These are phyloP conservation scores for Callospermophilus lateralis DNA, from an alignment of 2,113 vertebrate genomes.

Conservation along the genomic window DNA sequence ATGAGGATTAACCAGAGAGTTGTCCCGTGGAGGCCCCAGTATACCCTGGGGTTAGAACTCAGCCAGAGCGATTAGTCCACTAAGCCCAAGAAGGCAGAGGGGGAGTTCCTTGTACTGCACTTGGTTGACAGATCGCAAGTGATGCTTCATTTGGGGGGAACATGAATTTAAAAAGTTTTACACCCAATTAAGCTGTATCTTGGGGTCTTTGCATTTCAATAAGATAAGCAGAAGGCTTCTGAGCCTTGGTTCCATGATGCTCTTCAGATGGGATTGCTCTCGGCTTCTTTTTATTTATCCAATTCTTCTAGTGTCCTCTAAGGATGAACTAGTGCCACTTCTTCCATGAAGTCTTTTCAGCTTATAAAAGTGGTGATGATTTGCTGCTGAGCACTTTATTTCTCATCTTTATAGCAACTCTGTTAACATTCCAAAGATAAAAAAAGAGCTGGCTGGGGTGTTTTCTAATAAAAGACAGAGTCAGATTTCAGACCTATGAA, in stretches of 20 bases:
- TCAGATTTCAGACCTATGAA: not conserved
- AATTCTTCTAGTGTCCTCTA: not conserved
- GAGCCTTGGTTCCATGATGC: not conserved
- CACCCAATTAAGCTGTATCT: not conserved
- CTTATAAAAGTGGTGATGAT: not conserved
- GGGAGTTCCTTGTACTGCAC: conserved; percentile 59
- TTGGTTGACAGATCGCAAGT: not conserved
- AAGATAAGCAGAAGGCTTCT: not conserved
- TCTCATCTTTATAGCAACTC: conserved; percentile 5
- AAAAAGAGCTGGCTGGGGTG: not conserved
- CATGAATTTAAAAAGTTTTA: conserved; percentile 27
- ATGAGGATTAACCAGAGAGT: no score
- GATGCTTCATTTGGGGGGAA: not conserved
- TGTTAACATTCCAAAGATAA: conserved; percentile 18
- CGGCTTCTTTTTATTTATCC: not conserved
- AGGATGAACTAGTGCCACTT: not conserved
- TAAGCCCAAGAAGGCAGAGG: not conserved
- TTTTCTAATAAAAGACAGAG: not conserved
- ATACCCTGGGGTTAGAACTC: conserved; percentile 14
- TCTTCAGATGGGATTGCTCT: not conserved
- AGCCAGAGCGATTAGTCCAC: conserved; percentile 39
- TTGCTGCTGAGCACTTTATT: conserved; percentile 7
- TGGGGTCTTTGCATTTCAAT: not conserved
- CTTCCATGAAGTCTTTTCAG: not conserved
- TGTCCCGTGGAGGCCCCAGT: not conserved